Evolutionary conservation across 2,113 vertebrate species (phyloP).

Genomic region (Rhagologus leucostigma): DNA sequence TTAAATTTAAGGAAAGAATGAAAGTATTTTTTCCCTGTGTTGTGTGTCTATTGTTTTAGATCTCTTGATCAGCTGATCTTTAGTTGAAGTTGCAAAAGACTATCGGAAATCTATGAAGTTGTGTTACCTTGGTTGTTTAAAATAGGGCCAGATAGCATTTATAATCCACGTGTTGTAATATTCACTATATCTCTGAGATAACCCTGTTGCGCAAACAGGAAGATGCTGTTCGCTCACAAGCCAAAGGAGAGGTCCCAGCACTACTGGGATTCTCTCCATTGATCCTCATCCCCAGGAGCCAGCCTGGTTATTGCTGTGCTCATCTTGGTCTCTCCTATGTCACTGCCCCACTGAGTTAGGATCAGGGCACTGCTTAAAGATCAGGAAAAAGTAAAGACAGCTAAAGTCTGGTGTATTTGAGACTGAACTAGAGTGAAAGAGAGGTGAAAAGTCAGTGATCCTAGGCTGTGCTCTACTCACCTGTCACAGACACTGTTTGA

Average conservation of each 20-base stretch:
- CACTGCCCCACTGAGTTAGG: neutral
- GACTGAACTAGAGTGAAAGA: neutral
- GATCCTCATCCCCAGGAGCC: neutral
- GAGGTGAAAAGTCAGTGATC: neutral
- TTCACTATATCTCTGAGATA: neutral
- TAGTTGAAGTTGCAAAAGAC: neutral
- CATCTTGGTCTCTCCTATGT: neutral
- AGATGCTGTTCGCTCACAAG: neutral
- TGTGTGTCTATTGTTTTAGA: neutral
- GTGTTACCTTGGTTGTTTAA: neutral
- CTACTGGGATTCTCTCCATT: fast-evolving
- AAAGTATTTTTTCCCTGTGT: neutral
- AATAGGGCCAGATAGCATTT: neutral
- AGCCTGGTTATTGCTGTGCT: neutral
- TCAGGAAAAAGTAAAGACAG: neutral
- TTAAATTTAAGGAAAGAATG: neutral
- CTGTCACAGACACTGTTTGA: neutral
- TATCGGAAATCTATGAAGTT: neutral
- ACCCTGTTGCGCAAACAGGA: neutral
- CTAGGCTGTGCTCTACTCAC: neutral
- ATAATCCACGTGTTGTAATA: neutral
- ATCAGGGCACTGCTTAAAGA: neutral
- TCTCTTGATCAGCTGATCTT: neutral
- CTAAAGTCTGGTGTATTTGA: neutral
- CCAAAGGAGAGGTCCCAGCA: neutral